phyloP scores from a whole-genome alignment of 2,113 vertebrate genomes.

The Kobus ellipsiprymnus region DNA sequence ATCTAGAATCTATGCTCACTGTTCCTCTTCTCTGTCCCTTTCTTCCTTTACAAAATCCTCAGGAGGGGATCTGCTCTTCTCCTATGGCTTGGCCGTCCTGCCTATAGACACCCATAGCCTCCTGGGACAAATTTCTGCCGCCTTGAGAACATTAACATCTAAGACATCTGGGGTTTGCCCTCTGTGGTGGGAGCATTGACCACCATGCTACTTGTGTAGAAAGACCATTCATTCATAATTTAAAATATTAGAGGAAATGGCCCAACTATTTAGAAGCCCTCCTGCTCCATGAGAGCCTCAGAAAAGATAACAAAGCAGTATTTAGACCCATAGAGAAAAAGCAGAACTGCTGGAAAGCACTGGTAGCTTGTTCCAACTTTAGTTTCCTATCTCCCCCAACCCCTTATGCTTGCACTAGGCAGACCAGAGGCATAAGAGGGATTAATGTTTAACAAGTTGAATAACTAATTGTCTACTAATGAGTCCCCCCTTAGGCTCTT shows the following conservation, averaged over 20 bases:
- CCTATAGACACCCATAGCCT: background rate
- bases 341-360: background rate
- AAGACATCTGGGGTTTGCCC: background rate
- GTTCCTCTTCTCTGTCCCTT: background rate
- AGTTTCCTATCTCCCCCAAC: background rate
- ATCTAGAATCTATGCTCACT: background rate
- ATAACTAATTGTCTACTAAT: constrained; percentile 58
- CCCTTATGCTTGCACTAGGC: background rate
- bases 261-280: background rate
- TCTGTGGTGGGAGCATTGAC: background rate
- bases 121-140: background rate
- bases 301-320: background rate
- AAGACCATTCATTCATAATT: background rate
- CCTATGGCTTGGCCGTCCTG: background rate
- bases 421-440: constrained; percentile 25
- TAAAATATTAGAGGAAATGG: background rate
- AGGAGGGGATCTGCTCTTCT: background rate
- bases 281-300: background rate
- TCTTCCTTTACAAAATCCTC: background rate
- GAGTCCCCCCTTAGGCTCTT: constrained; percentile 50
- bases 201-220: background rate
- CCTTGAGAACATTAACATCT: background rate
- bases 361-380: background rate
- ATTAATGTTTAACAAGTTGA: constrained; percentile 62
- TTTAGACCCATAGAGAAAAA: background rate